Conservation (phyloP, 2,113 vertebrate species). For the Cyprinodon brontotheroides region DNA sequence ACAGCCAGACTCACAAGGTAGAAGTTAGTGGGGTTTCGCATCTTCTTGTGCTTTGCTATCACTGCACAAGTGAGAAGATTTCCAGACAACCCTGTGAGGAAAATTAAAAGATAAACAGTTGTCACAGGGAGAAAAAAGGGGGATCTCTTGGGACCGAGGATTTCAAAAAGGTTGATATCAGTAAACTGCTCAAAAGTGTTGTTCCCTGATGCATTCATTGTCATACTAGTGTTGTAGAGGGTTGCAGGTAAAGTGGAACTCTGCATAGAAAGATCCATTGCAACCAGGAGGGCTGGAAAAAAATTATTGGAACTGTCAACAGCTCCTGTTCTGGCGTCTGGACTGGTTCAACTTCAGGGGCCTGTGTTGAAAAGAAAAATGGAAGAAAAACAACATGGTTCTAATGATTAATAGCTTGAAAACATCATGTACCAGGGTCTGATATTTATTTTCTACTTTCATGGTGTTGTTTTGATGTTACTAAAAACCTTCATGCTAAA, state of each 20-base stretch:
- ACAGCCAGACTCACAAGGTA: conserved; percentile 81
- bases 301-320: conserved; percentile 9
- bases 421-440: not conserved
- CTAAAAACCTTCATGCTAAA: not conserved
- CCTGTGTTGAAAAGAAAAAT: not conserved
- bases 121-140: conserved; percentile 79
- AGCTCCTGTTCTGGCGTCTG: conserved; percentile 6
- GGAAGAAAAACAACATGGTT: not conserved
- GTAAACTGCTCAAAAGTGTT: conserved; percentile 40
- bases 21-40: conserved; percentile 81
- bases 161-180: conserved; percentile 70
- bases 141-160: conserved; percentile 79
- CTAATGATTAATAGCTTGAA: not conserved
- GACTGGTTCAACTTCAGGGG: conserved; percentile 1
- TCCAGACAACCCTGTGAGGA: conserved; percentile 76
- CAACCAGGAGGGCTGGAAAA: conserved; percentile 6
- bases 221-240: conserved; percentile 46
- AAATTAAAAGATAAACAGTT: conserved; percentile 78
- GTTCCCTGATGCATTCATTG: conserved; percentile 58
- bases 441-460: not conserved
- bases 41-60: conserved; percentile 80
- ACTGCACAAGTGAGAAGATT: conserved; percentile 82
- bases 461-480: not conserved
- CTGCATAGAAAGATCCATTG: conserved; percentile 66
- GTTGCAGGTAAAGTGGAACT: conserved; percentile 42